phyloP scores from a whole-genome alignment of 2,113 vertebrate species.

The Aegotheles bennettii region DNA sequence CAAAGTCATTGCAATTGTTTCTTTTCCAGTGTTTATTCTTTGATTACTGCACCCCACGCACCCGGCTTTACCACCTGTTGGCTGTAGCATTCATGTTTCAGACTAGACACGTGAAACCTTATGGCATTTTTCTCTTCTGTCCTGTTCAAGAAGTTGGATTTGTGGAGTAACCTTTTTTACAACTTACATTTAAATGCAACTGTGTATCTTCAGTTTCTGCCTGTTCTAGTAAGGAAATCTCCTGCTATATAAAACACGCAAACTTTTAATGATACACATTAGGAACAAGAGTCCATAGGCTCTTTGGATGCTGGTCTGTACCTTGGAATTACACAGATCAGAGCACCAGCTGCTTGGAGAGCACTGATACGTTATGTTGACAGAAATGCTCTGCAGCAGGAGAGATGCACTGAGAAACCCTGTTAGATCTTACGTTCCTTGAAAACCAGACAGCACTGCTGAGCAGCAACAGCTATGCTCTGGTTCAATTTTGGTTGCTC shows the following conservation, averaged over 20 bases:
- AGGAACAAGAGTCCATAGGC: neutral
- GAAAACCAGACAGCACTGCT: neutral
- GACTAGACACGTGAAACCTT: neutral
- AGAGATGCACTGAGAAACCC: neutral
- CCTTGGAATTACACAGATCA: neutral
- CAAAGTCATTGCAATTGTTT: neutral
- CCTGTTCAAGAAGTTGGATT: neutral
- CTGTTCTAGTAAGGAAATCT: neutral
- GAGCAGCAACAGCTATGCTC: neutral
- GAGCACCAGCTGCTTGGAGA: neutral
- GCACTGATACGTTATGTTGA: neutral
- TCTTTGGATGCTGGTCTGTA: neutral
- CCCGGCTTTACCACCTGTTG: neutral
- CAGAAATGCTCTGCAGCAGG: neutral
- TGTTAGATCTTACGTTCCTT: neutral
- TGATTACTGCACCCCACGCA: neutral
- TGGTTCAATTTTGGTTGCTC: neutral
- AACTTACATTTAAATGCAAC: neutral
- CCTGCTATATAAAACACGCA: neutral
- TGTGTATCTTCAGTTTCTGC: neutral
- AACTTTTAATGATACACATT: neutral
- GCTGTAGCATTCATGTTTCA: neutral
- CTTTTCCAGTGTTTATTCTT: neutral
- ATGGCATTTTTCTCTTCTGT: neutral
- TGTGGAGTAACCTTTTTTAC: neutral